Evolutionary conservation across 2,888 invertebrate species (phyloP).

Genomic region (Tortricodes alternella): DNA sequence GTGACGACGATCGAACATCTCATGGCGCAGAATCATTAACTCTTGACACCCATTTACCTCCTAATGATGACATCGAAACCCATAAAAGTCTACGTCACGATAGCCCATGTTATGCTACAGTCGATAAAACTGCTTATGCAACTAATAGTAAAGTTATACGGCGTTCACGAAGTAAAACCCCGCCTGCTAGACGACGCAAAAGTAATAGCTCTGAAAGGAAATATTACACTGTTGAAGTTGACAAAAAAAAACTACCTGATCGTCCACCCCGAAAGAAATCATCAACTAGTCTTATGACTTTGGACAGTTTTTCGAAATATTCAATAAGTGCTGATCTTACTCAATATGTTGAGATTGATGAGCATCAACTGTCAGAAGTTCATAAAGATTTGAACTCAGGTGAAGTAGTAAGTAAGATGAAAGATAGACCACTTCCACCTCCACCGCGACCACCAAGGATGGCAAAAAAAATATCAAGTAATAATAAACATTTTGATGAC

Average conservation of each 20-base stretch:
- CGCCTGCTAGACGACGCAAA: constrained; percentile 68
- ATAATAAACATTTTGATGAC: constrained; percentile 47
- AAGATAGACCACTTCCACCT: constrained; percentile 91
- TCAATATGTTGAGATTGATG: constrained; percentile 85
- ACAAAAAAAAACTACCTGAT: constrained; percentile 79
- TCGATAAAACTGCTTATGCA: constrained; percentile 87
- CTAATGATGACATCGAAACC: constrained; percentile 55
- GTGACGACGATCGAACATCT: constrained; percentile 88
- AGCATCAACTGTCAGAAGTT: constrained; percentile 81
- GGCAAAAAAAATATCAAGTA: constrained; percentile 69
- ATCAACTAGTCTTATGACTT: constrained; percentile 77
- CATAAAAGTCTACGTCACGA: constrained; percentile 71
- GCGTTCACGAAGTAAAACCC: constrained; percentile 80
- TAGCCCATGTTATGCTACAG: constrained; percentile 88
- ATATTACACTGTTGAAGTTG: constrained; percentile 86
- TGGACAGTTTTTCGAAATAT: constrained; percentile 77
- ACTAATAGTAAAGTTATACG: constrained; percentile 83
- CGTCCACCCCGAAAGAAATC: constrained; percentile 85
- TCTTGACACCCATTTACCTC: constrained; percentile 71
- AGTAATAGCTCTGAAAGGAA: constrained; percentile 81
- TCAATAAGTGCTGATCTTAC: constrained; percentile 71
- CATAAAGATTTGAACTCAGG: constrained; percentile 88
- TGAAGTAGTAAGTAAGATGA: constrained; percentile 91
- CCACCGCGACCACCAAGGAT: constrained; percentile 92
- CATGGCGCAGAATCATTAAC: constrained; percentile 86